Evolutionary conservation across 2,888 invertebrate species (phyloP).

Genomic region (Podotricha telesiphe): DNA sequence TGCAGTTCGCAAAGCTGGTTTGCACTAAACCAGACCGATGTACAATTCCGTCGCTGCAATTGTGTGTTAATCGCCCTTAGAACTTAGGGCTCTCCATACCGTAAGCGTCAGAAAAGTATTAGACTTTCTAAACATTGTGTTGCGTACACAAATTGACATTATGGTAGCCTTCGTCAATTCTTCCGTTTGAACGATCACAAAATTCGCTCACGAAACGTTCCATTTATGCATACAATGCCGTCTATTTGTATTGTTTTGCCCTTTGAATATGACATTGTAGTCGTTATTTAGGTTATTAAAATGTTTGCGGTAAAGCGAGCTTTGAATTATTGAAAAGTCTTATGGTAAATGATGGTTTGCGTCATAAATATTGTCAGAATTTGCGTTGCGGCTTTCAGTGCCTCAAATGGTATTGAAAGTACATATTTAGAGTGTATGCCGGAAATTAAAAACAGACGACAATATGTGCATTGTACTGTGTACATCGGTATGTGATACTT

Average conservation of each 20-base stretch:
- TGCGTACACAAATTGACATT: slow-evolving; percentile 43
- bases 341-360: slow-evolving; percentile 36
- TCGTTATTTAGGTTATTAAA: slow-evolving; percentile 46
- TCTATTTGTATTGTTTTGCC: slow-evolving; percentile 45
- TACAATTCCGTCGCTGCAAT: slow-evolving; percentile 46
- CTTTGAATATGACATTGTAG: slow-evolving; percentile 44
- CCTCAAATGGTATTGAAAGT: slow-evolving; percentile 32
- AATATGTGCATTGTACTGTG: background rate
- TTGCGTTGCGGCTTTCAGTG: slow-evolving; percentile 27
- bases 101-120: slow-evolving; percentile 43
- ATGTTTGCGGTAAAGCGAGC: slow-evolving; percentile 44
- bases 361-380: slow-evolving; percentile 33
- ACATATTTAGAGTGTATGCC: slow-evolving; percentile 25
- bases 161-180: slow-evolving; percentile 28
- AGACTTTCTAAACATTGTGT: slow-evolving; percentile 39
- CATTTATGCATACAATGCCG: slow-evolving; percentile 45
- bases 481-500: no score
- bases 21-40: slow-evolving; percentile 46
- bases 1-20: slow-evolving; percentile 44
- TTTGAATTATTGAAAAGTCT: slow-evolving; percentile 44
- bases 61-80: slow-evolving; percentile 50
- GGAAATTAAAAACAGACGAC: slow-evolving; percentile 12
- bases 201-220: slow-evolving; percentile 44
- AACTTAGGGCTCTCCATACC: slow-evolving; percentile 27
- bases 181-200: slow-evolving; percentile 39